Percentiles rank a stretch among this genome's conserved stretches.
Evolutionary conservation across 2,113 vertebrate genomes (phyloP).

Genomic region (Microtus pennsylvanicus): DNA sequence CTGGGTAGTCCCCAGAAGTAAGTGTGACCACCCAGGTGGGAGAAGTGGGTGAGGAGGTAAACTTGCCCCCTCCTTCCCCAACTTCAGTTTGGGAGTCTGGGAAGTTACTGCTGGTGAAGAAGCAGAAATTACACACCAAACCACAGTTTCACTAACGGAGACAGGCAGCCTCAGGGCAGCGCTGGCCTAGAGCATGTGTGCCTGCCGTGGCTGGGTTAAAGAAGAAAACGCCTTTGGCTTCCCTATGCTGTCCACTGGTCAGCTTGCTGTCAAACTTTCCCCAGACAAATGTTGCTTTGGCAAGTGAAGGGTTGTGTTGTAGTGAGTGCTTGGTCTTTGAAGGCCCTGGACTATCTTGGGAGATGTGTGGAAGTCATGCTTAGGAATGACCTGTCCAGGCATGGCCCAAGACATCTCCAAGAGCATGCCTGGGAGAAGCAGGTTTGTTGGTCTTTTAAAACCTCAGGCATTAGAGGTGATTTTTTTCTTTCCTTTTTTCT

Average conservation of each 20-base stretch:
- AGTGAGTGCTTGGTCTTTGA: constrained; percentile 13
- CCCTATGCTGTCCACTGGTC: constrained; percentile 15
- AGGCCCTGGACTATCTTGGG: constrained; percentile 49
- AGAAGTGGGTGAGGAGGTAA: constrained; percentile 22
- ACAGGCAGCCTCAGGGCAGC: constrained; percentile 55
- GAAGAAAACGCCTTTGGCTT: constrained; percentile 57
- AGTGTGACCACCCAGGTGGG: constrained; percentile 63
- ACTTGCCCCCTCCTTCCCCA: constrained; percentile 20
- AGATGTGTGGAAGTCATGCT: constrained; percentile 54
- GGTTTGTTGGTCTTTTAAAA: neutral
- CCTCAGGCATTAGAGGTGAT: constrained; percentile 1
- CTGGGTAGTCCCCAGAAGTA: constrained; percentile 71
- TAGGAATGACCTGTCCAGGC: constrained; percentile 18
- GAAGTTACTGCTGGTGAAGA: constrained; percentile 68
- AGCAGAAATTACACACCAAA: constrained; percentile 60
- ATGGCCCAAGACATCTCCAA: constrained; percentile 4
- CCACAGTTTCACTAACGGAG: neutral
- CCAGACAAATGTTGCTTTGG: constrained; percentile 42
- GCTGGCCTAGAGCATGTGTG: constrained; percentile 55
- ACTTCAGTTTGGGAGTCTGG: constrained; percentile 57
- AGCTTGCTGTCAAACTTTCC: constrained; percentile 61
- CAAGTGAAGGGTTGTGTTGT: neutral
- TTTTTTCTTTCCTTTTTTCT: neutral
- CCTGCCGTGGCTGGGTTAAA: constrained; percentile 14
- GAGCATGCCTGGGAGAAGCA: neutral